These are phyloP conservation scores for Eilema caniola DNA, from an alignment of 2,888 invertebrate species.

Conservation along the genomic window DNA sequence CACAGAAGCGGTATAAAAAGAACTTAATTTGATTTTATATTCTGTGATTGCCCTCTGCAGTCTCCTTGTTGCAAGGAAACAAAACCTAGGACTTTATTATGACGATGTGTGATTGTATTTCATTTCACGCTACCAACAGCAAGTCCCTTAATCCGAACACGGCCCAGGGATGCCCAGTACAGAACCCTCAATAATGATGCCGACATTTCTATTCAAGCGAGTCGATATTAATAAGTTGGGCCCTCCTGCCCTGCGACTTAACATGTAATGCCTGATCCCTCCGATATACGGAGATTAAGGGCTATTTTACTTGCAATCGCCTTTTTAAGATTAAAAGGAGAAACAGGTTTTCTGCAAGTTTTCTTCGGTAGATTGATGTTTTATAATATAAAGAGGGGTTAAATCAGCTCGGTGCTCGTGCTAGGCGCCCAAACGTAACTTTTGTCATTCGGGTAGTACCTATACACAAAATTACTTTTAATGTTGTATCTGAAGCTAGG, in stretches of 20 bases:
- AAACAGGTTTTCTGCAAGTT: slow-evolving; percentile 37
- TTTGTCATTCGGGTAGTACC: not conserved
- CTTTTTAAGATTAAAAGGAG: slow-evolving; percentile 43
- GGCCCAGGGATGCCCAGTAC: slow-evolving; percentile 47
- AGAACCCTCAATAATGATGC: slow-evolving; percentile 59
- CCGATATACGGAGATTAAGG: slow-evolving; percentile 45
- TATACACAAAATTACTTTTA: not conserved
- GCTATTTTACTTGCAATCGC: slow-evolving; percentile 51
- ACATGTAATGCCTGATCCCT: slow-evolving; percentile 47
- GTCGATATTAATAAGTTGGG: slow-evolving; percentile 64
- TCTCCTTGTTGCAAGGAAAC: no score
- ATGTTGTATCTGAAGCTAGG: not conserved
- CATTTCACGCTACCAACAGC: no score
- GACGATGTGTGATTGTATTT: no score
- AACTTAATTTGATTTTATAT: no score
- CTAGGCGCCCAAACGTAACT: not conserved
- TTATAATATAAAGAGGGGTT: not conserved
- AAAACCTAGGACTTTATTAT: no score
- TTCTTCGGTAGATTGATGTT: slow-evolving; percentile 11
- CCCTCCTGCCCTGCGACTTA: slow-evolving; percentile 48
- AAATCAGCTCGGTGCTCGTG: not conserved
- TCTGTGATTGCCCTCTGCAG: no score
- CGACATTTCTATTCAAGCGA: slow-evolving; percentile 62
- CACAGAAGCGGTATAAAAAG: no score
- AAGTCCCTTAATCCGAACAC: slow-evolving; percentile 44